Conservation (phyloP, 2,797 vertebrate species). For the Characodon lateralis region DNA sequence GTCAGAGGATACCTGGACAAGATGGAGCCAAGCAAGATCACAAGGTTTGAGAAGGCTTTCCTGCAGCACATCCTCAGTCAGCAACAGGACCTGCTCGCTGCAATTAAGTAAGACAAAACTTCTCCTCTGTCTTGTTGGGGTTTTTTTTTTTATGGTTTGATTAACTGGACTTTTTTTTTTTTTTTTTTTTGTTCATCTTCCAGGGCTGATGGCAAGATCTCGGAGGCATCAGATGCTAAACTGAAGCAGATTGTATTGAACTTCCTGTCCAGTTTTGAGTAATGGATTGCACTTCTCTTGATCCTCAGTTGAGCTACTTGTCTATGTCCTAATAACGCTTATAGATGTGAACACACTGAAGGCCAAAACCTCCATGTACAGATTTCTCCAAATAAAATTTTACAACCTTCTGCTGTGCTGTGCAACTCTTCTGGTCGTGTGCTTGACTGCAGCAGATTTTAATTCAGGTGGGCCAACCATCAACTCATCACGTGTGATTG, state of each 20-base stretch:
- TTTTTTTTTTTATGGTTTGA: neutral
- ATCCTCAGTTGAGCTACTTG: conserved; percentile 69
- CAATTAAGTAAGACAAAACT: conserved; percentile 82
- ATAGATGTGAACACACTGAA: conserved; percentile 77
- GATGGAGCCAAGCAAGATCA: conserved; percentile 98
- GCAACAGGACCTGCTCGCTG: conserved; percentile 88
- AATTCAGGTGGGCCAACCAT: conserved; percentile 1
- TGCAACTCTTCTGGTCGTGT: conserved; percentile 54
- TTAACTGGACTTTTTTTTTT: conserved; percentile 10
- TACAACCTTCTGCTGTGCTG: conserved; percentile 57
- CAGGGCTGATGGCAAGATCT: conserved; percentile 90
- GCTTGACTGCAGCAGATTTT: conserved; percentile 22
- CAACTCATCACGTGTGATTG: conserved; percentile 9
- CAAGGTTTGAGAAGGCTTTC: conserved; percentile 94
- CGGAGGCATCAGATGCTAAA: conserved; percentile 90
- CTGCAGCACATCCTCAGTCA: conserved; percentile 91
- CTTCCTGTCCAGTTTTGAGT: conserved; percentile 88
- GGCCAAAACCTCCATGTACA: conserved; percentile 80
- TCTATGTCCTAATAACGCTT: conserved; percentile 65
- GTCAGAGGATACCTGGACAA: conserved; percentile 97
- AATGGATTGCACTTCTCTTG: conserved; percentile 60
- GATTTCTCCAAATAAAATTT: conserved; percentile 80
- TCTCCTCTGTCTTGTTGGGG: neutral
- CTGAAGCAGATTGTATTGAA: conserved; percentile 91
- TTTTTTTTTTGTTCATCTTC: conserved; percentile 39